phyloP scores from a whole-genome alignment of 2,888 invertebrate genomes.

The Caenorhabditis becei region DNA sequence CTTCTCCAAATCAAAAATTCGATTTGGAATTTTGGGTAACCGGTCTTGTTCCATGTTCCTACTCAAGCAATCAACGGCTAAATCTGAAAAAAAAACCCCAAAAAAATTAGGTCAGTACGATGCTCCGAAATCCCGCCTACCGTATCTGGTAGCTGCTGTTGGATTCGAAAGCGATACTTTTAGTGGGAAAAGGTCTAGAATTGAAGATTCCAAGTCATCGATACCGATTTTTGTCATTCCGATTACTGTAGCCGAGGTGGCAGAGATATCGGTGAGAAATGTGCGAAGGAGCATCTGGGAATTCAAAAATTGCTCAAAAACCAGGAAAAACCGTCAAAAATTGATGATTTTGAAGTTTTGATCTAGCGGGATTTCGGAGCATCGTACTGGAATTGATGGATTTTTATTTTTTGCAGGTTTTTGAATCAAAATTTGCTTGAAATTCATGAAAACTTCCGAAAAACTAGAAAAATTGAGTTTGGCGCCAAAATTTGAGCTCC shows the following conservation, averaged over 20 bases:
- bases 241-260: conserved; percentile 40
- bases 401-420: too few species aligned
- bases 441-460: too few species aligned
- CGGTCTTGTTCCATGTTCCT: conserved; percentile 55
- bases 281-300: conserved; percentile 47
- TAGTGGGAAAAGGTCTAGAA: conserved; percentile 42
- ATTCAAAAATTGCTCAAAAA: too few species aligned
- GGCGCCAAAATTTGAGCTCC: too few species aligned
- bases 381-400: too few species aligned
- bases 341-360: too few species aligned
- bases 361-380: too few species aligned
- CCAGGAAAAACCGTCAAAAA: too few species aligned
- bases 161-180: conserved; percentile 33
- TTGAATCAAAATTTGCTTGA: too few species aligned
- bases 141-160: conserved; percentile 25
- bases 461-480: neutral
- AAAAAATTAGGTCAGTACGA: neutral
- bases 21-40: conserved; percentile 49
- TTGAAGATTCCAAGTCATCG: conserved; percentile 32
- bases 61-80: conserved; percentile 45
- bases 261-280: conserved; percentile 42
- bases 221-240: conserved; percentile 34
- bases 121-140: conserved; percentile 19
- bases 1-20: conserved; percentile 57
- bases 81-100: conserved; percentile 34